A percentile compares a stretch with the other conserved stretches of the same genome.
Evolutionary conservation across 2,888 invertebrate species (phyloP).

Genomic region (Cecidostiba fungosa): DNA sequence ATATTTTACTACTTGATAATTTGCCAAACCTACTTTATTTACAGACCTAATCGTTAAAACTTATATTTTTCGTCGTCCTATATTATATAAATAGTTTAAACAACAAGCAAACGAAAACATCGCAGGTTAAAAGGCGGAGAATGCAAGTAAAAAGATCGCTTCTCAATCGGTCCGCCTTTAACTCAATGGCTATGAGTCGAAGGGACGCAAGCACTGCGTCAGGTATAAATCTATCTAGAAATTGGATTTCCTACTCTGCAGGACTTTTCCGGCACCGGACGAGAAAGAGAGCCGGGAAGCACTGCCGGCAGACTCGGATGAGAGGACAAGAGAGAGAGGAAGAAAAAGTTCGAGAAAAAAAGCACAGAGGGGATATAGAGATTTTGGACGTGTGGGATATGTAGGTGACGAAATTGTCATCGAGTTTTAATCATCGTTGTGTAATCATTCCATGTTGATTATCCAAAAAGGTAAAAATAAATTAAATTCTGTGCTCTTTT

Average conservation of each 20-base stretch:
- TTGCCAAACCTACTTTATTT: no score
- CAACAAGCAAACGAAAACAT: not conserved
- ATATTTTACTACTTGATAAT: not conserved
- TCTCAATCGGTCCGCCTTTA: not conserved
- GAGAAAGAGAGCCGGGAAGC: not conserved
- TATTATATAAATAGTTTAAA: not conserved
- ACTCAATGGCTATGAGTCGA: constrained; percentile 9
- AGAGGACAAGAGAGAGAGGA: not conserved
- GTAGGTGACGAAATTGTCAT: not conserved
- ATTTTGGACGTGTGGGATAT: not conserved
- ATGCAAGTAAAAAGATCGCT: not conserved
- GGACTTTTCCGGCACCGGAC: constrained; percentile 43
- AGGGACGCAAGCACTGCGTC: constrained; percentile 41
- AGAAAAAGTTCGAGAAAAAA: not conserved
- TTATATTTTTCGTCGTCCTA: not conserved
- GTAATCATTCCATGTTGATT: not conserved
- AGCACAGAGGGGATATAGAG: not conserved
- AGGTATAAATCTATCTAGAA: constrained; percentile 67
- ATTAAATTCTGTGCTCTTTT: no score
- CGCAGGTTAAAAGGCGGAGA: not conserved
- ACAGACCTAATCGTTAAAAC: no score
- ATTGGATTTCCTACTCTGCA: constrained; percentile 69
- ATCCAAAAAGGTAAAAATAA: no score
- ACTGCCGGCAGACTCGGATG: not conserved
- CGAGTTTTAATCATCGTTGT: not conserved